Base-by-base conservation (phyloP, 2,797 vertebrate species). In the Ctenosaura bakeri region DNA sequence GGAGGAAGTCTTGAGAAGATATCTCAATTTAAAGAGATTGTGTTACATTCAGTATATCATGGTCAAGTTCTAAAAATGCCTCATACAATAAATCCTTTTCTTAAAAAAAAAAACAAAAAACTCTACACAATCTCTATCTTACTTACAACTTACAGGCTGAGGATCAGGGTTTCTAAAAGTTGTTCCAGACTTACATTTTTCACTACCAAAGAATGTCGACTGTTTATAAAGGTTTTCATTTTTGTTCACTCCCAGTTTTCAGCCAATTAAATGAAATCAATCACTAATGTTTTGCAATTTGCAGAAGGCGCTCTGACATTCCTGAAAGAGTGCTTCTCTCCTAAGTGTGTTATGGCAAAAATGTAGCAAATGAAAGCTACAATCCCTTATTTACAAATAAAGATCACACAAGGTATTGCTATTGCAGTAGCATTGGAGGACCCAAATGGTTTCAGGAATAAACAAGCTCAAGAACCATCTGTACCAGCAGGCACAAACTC, bases 1-100 rank as follows among this genome's bases (percentile, higher is more conserved):
- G 83, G 92, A 89, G n/a, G 78, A 89, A 94, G 66, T 81, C 79
- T 77, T 64, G 38, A 29, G 73, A 83, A 42, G 84, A 88, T 46
- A 66, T 89, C 83, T 87, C 0, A 85, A 89, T 82, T 0, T 1
- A 85, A 91, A 78, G 81, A 79, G 0, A 0, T 32, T 24, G 18
- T 83, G 38, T 73, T 0, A 0, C 35, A 0, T 84, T 91, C 86
- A 89, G 83, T 87, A 85, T 92, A 91, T 88, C 90, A 92, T 88
- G 64, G 9, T 86, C 86, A 32, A 88, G 85, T 78, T 85, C 74
- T 35, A 88, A 87, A 92, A 77, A 88, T 81, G 76, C 79, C 18
- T 0, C 73, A 71, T 84, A 89, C 46, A 91, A 32, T n/a, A 85
- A 87, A 8, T 16, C 8, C 50, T 35, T 69, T 59, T 89, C 90